Evolutionary conservation across 2,888 invertebrate species (phyloP).

Genomic region (Argyra leucocephala): DNA sequence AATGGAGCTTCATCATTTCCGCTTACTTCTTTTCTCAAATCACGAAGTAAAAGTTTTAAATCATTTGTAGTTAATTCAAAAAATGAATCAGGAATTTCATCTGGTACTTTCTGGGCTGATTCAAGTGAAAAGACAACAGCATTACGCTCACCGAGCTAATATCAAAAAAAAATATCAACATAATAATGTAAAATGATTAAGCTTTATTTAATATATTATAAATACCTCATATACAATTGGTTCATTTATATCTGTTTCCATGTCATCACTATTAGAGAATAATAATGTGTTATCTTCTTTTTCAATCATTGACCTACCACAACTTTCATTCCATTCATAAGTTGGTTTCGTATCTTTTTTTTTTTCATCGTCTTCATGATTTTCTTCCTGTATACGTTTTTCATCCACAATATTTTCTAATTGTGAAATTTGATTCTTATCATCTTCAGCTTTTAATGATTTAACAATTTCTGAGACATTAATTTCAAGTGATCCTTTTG

Average conservation of each 20-base stretch:
- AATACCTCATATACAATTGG: constrained; percentile 35
- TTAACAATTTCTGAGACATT: constrained; percentile 24
- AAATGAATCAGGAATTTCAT: constrained; percentile 76
- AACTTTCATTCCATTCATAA: constrained; percentile 38
- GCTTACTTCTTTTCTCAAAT: constrained; percentile 56
- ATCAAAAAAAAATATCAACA: constrained; percentile 22
- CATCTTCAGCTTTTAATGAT: constrained; percentile 20
- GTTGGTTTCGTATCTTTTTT: constrained; percentile 23
- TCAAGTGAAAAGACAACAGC: constrained; percentile 62
- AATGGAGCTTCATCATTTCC: constrained; percentile 65
- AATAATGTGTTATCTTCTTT: constrained; percentile 8
- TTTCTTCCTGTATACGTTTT: constrained; percentile 7
- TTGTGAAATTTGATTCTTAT: constrained; percentile 20
- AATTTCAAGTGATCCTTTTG: constrained; percentile 24
- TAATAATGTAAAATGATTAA: background rate
- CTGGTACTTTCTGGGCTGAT: constrained; percentile 51
- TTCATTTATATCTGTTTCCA: constrained; percentile 19
- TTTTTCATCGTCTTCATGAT: constrained; percentile 10
- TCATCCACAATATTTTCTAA: constrained; percentile 27
- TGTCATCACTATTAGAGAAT: constrained; percentile 8
- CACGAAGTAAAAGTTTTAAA: constrained; percentile 62
- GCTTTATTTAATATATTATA: constrained; percentile 10
- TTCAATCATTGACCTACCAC: constrained; percentile 31
- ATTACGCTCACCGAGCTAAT: constrained; percentile 62
- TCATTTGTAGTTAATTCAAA: constrained; percentile 79